Percentiles rank a stretch among this genome's conserved stretches.
These are phyloP conservation scores for Gadopsis marmoratus DNA, from an alignment of 2,797 vertebrate genomes.

Conservation along the genomic window DNA sequence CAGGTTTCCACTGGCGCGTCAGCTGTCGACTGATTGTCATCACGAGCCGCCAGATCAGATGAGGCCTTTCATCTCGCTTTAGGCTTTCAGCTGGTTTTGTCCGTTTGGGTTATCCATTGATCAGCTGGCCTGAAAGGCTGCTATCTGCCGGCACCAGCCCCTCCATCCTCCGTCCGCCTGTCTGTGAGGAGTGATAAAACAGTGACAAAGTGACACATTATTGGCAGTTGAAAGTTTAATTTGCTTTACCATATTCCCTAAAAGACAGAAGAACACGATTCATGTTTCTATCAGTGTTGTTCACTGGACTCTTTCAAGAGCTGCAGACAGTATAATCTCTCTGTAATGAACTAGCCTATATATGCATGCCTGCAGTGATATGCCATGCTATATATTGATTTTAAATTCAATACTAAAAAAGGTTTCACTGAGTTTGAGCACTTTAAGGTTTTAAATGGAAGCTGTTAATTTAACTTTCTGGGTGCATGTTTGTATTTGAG, in stretches of 20 bases:
- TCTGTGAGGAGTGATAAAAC: background rate
- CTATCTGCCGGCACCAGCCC: constrained; percentile 32
- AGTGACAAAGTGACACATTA: background rate
- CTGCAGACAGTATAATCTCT: background rate
- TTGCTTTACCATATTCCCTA: background rate
- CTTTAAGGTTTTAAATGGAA: background rate
- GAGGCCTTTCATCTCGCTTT: constrained; percentile 16
- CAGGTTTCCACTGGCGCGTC: background rate
- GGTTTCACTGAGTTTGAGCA: background rate
- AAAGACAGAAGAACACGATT: too few relatives aligned
- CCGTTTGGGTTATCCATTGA: constrained; percentile 54
- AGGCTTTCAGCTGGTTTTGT: constrained; percentile 52
- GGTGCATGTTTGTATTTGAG: background rate
- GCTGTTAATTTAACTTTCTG: background rate
- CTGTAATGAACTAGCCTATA: background rate
- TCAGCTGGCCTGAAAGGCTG: constrained; percentile 30
- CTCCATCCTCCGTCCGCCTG: constrained; percentile 4
- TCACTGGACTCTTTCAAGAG: background rate
- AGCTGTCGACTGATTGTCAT: constrained; percentile 42
- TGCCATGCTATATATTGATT: background rate
- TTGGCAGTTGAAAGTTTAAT: too few relatives aligned
- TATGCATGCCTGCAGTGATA: too few relatives aligned
- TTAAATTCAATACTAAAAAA: background rate
- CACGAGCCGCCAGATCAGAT: constrained; percentile 37
- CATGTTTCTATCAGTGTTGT: background rate